These are phyloP conservation scores for Melanotaenia pygmaea DNA, from an alignment of 2,797 vertebrate species.

Conservation along the genomic window DNA sequence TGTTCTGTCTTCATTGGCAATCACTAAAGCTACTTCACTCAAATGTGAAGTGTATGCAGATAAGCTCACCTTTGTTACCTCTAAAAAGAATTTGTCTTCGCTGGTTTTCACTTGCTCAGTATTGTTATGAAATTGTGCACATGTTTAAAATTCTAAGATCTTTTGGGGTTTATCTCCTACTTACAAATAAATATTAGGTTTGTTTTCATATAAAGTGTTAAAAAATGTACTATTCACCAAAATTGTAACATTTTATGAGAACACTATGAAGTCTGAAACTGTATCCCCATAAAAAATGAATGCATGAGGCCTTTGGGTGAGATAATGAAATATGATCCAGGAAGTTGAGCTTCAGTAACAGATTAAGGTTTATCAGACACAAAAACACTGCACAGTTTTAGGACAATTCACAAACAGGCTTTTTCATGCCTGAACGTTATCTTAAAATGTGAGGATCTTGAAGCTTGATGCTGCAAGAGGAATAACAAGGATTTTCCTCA, in stretches of 20 bases:
- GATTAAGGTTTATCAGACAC: conserved; percentile 8
- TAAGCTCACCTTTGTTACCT: neutral
- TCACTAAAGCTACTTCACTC: neutral
- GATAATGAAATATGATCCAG: conserved; percentile 25
- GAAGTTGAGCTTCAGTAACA: conserved; percentile 11
- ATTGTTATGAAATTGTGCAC: neutral
- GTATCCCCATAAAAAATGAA: neutral
- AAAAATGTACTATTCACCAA: neutral
- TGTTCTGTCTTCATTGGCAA: neutral
- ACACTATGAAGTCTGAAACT: neutral
- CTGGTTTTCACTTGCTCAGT: neutral
- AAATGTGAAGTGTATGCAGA: neutral
- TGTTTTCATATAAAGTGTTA: neutral
- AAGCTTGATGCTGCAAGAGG: conserved; percentile 1
- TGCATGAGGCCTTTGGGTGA: neutral
- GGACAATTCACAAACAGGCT: neutral
- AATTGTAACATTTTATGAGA: neutral
- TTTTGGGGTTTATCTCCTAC: neutral
- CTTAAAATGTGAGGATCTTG: neutral
- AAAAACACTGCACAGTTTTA: neutral
- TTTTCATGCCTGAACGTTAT: conserved; percentile 2
- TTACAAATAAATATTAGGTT: neutral
- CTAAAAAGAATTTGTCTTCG: neutral
- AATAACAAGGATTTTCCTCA: neutral
- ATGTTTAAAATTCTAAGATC: neutral